Conservation (phyloP, 1,140 invertebrate genomes). For the Cylas formicarius region DNA sequence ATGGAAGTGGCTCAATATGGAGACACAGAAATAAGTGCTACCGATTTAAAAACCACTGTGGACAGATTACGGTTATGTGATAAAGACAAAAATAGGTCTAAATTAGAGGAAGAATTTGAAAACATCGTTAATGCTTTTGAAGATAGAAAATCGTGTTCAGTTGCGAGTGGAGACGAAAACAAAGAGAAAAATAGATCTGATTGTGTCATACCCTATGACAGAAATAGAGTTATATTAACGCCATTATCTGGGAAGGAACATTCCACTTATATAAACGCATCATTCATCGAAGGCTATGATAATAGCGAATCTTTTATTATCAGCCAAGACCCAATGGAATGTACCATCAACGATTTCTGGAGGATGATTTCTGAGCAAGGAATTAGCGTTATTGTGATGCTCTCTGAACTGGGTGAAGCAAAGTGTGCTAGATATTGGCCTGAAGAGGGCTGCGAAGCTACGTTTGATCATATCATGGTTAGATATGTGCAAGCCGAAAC, state of each 20-base stretch:
- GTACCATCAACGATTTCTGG: conserved; percentile 91
- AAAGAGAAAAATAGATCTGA: conserved; percentile 80
- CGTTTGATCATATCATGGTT: conserved; percentile 76
- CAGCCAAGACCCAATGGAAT: conserved; percentile 87
- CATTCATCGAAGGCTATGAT: conserved; percentile 94
- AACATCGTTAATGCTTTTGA: conserved; percentile 75
- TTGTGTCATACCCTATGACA: conserved; percentile 83
- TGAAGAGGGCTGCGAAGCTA: conserved; percentile 69
- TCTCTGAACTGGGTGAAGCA: conserved; percentile 72
- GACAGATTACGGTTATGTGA: conserved; percentile 64
- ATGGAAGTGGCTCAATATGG: conserved; percentile 91
- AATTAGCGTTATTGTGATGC: conserved; percentile 87
- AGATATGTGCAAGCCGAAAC: conserved; percentile 81
- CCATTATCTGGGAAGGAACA: conserved; percentile 76
- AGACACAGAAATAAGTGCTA: conserved; percentile 78
- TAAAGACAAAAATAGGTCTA: conserved; percentile 54
- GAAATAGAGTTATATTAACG: conserved; percentile 79
- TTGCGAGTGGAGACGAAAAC: conserved; percentile 78
- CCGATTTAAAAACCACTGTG: conserved; percentile 59
- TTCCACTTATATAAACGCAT: conserved; percentile 95
- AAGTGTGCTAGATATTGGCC: conserved; percentile 91
- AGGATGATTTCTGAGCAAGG: conserved; percentile 92
- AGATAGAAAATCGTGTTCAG: conserved; percentile 71
- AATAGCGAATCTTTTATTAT: conserved; percentile 91
- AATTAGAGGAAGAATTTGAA: conserved; percentile 82